Percentiles rank a stretch among this genome's conserved stretches.
Conservation (phyloP, 2,888 invertebrate species). For the Orthosia incerta region DNA sequence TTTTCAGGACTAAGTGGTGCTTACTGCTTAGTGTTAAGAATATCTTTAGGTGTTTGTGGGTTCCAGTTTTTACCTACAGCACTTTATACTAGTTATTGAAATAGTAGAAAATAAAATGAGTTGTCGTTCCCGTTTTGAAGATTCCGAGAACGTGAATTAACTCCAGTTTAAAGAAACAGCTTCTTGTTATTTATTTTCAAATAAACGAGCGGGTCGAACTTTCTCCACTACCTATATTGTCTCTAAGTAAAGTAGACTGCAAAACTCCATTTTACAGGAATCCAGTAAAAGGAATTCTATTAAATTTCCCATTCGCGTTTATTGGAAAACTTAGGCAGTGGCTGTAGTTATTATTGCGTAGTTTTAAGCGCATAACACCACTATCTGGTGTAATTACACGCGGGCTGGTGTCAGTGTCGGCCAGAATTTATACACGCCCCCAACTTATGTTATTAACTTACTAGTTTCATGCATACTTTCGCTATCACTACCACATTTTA, state of each 20-base stretch:
- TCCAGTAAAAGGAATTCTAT: constrained; percentile 57
- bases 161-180: neutral
- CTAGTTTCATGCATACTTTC: constrained; percentile 79
- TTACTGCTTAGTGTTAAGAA: constrained; percentile 49
- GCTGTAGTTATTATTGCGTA: constrained; percentile 59
- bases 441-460: constrained; percentile 86
- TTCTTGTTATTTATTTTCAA: constrained; percentile 10
- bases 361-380: constrained; percentile 78
- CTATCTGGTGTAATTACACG: constrained; percentile 86
- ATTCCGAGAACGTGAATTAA: constrained; percentile 1
- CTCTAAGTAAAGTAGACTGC: constrained; percentile 14
- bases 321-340: constrained; percentile 60
- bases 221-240: constrained; percentile 4
- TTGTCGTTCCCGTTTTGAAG: neutral
- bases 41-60: constrained; percentile 23
- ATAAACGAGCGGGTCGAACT: constrained; percentile 6
- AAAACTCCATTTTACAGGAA: constrained; percentile 27
- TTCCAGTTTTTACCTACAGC: neutral
- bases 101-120: neutral
- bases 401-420: constrained; percentile 70
- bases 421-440: constrained; percentile 81
- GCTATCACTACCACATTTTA: constrained; percentile 61
- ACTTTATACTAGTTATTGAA: neutral
- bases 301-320: constrained; percentile 55
- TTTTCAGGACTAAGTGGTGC: constrained; percentile 67